These are phyloP conservation scores for Sapayoa aenigma DNA, from an alignment of 2,113 vertebrate species.

Conservation along the genomic window DNA sequence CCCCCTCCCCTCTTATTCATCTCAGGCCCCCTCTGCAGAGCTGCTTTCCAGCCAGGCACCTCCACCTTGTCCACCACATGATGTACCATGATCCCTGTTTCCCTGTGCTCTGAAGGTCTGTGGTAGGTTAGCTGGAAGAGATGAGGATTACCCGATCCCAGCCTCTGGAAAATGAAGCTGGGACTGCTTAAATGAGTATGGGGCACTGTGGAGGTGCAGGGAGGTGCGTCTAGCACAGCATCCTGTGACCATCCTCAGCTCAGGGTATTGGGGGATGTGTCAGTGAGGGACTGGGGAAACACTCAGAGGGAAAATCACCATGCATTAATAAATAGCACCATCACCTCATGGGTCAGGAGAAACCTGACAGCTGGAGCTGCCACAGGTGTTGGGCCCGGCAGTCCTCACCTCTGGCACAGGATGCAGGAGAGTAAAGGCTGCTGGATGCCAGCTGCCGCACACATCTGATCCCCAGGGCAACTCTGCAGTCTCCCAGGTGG, in stretches of 20 bases:
- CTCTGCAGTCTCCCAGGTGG: not conserved
- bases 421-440: not conserved
- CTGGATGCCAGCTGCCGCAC: not conserved
- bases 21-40: not conserved
- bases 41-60: not conserved
- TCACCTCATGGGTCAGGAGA: not conserved
- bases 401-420: not conserved
- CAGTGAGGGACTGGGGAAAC: not conserved
- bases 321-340: not conserved
- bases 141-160: not conserved
- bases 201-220: not conserved
- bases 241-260: not conserved
- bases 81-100: rapidly evolving
- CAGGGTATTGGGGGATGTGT: not conserved
- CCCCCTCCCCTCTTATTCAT: too few relatives aligned
- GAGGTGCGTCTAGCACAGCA: not conserved
- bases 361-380: rapidly evolving
- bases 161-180: not conserved
- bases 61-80: not conserved
- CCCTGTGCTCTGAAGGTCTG: not conserved
- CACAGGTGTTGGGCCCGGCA: too few relatives aligned
- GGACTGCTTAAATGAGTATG: rapidly evolving
- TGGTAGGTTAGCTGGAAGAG: not conserved
- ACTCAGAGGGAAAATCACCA: not conserved
- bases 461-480: not conserved